A percentile compares a stretch with the other conserved stretches of the same genome.
phyloP scores from a whole-genome alignment of 2,113 vertebrate species.

The Lophura nycthemera region DNA sequence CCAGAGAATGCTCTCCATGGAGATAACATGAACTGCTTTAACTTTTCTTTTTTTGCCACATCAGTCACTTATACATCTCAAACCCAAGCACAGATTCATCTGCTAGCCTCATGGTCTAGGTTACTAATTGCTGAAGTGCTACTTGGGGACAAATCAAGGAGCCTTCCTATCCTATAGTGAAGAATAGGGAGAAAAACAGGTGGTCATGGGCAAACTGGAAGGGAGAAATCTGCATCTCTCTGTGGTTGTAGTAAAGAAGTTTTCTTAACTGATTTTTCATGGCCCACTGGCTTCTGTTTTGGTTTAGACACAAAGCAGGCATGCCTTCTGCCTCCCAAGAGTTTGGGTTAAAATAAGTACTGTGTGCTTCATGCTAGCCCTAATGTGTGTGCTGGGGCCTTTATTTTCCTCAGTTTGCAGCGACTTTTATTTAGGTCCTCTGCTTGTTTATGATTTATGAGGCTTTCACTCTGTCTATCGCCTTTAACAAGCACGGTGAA shows the following conservation, averaged over 20 bases:
- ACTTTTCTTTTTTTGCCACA: background rate
- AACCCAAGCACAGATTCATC: background rate
- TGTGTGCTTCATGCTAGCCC: background rate
- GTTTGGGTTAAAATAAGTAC: background rate
- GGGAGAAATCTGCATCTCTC: background rate
- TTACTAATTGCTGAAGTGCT: background rate
- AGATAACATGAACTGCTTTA: background rate
- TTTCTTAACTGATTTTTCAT: constrained; percentile 7
- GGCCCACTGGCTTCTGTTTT: background rate
- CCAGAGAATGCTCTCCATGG: background rate
- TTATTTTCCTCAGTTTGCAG: background rate
- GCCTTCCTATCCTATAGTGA: background rate
- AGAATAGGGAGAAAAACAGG: background rate
- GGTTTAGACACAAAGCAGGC: background rate
- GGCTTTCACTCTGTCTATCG: constrained; percentile 61
- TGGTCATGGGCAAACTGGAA: background rate
- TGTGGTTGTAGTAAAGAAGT: background rate
- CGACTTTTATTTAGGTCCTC: constrained; percentile 53
- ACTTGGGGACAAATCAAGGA: background rate
- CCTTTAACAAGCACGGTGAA: constrained; percentile 57
- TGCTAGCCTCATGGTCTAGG: accelerated
- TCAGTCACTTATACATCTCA: accelerated
- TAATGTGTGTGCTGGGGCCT: background rate
- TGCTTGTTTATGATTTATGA: constrained; percentile 73
- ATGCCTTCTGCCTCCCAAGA: background rate